A percentile compares a stretch with the other conserved stretches of the same genome.
These are phyloP conservation scores for Bembecia ichneumoniformis DNA, from an alignment of 2,888 invertebrate genomes.

Conservation along the genomic window DNA sequence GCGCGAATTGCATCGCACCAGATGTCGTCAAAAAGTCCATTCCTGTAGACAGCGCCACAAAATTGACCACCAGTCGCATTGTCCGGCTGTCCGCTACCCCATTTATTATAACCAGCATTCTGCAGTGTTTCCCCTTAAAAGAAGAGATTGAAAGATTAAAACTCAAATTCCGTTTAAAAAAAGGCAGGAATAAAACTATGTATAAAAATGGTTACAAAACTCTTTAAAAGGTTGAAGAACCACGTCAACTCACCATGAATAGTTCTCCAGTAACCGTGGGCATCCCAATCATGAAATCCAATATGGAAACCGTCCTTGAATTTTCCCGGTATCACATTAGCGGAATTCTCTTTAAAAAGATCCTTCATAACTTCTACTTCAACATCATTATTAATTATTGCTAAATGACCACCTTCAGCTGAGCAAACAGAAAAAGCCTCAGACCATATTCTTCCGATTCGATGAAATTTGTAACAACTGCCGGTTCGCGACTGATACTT, in stretches of 20 bases:
- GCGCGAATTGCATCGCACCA: slow-evolving; percentile 15
- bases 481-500: slow-evolving; percentile 21
- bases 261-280: slow-evolving; percentile 18
- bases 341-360: slow-evolving; percentile 10
- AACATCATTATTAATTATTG: slow-evolving; percentile 16
- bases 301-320: slow-evolving; percentile 13
- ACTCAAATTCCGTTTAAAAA: too few species aligned
- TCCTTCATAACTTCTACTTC: slow-evolving; percentile 19
- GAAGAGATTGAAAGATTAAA: background rate
- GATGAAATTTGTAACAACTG: slow-evolving; percentile 43
- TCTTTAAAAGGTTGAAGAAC: too few species aligned
- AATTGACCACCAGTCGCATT: slow-evolving; percentile 8
- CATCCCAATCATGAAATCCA: slow-evolving; percentile 23
- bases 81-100: slow-evolving; percentile 15
- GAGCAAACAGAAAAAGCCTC: slow-evolving; percentile 15
- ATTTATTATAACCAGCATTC: slow-evolving; percentile 15
- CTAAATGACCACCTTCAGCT: slow-evolving; percentile 19
- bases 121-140: slow-evolving; percentile 14
- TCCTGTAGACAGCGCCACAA: slow-evolving; percentile 18
- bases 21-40: slow-evolving; percentile 16
- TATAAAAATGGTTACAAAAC: too few species aligned
- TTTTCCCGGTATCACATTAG: slow-evolving; percentile 5
- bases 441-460: slow-evolving; percentile 11
- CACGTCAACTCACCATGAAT: slow-evolving; percentile 18
- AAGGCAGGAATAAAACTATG: too few species aligned